Percentiles rank a stretch among this genome's conserved stretches.
Evolutionary conservation across 1,140 invertebrate genomes (phyloP).

Genomic region (Pomacea maculata): DNA sequence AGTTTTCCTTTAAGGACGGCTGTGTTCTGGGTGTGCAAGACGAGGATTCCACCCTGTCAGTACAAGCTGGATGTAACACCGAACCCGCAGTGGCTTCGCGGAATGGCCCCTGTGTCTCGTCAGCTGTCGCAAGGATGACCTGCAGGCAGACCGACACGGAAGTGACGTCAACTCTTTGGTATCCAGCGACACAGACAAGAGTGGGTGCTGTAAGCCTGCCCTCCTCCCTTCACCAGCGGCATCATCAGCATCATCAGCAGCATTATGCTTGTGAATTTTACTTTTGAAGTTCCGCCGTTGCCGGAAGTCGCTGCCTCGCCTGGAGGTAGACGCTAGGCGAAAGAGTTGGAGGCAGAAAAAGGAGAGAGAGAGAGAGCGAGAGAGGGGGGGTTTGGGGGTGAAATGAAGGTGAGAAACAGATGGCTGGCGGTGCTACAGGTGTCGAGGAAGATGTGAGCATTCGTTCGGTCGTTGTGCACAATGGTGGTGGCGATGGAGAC

Average conservation of each 20-base stretch:
- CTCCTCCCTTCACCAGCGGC: neutral
- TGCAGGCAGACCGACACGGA: neutral
- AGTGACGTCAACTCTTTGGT: neutral
- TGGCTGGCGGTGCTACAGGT: neutral
- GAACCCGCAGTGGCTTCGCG: neutral
- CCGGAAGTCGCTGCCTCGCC: neutral
- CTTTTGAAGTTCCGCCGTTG: neutral
- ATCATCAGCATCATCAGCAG: no score
- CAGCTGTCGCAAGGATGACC: neutral
- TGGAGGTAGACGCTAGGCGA: neutral
- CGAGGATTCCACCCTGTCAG: no score
- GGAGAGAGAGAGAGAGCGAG: constrained; percentile 16
- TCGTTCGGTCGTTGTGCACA: neutral
- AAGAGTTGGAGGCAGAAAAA: neutral
- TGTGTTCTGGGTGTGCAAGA: no score
- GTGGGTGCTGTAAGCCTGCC: neutral
- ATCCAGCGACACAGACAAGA: neutral
- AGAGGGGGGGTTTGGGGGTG: neutral
- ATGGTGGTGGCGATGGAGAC: neutral
- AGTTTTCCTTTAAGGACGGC: no score
- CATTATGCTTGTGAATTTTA: neutral
- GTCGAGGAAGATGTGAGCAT: neutral
- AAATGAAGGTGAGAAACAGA: constrained; percentile 2
- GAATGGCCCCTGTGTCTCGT: neutral
- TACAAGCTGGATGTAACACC: no score